phyloP scores from a whole-genome alignment of 2,797 vertebrate genomes.

The Neopelma chrysocephalum region DNA sequence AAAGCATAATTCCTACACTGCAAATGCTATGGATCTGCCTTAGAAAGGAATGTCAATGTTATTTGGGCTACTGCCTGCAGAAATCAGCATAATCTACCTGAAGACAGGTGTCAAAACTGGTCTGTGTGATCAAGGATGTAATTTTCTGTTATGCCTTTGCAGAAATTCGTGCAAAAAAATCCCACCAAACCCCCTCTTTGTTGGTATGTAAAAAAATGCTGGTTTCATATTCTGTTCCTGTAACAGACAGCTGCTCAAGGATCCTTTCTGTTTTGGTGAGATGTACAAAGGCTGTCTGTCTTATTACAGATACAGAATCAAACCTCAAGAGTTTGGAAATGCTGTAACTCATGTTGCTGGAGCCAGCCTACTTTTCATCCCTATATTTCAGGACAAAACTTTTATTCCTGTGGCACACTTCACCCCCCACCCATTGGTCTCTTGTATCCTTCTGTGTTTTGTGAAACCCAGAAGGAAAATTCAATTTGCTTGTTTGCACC shows the following conservation, averaged over 20 bases:
- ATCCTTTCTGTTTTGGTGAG: neutral
- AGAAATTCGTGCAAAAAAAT: neutral
- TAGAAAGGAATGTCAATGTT: neutral
- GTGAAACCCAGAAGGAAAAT: neutral
- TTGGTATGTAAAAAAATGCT: neutral
- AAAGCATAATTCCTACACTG: neutral
- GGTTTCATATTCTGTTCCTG: neutral
- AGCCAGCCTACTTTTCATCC: neutral
- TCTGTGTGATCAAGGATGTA: neutral
- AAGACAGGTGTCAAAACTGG: neutral
- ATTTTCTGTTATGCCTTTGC: neutral
- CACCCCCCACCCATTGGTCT: no score
- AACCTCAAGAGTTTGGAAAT: neutral
- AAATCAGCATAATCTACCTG: neutral
- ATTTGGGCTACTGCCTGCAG: neutral
- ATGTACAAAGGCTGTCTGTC: neutral
- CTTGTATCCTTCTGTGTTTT: neutral
- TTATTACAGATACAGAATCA: neutral
- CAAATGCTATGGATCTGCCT: neutral
- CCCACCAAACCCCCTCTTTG: fast-evolving
- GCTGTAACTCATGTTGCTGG: neutral
- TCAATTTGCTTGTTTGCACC: neutral
- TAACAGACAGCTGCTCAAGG: neutral
- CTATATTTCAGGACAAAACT: neutral
- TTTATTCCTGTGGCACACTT: neutral